Conservation (phyloP, 1,140 invertebrate genomes). For the Lasioglossum baleicum region DNA sequence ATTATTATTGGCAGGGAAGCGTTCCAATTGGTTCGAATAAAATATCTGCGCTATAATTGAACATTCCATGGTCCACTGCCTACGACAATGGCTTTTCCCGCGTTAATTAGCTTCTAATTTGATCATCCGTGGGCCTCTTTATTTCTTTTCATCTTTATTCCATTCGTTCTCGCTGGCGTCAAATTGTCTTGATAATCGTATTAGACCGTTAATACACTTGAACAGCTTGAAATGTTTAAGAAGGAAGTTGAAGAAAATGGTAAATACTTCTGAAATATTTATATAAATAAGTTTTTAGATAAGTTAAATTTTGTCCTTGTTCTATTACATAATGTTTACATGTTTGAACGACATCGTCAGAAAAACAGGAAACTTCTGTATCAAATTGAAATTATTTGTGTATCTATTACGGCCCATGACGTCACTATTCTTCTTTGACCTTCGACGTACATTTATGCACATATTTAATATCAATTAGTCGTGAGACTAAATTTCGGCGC, state of each 20-base stretch:
- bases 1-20: neutral
- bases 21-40: neutral
- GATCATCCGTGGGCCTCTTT: neutral
- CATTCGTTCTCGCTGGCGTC: neutral
- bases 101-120: neutral
- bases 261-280: too few species aligned
- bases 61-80: neutral
- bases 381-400: too few species aligned
- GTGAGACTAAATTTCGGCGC: too few species aligned
- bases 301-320: too few species aligned
- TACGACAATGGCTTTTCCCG: neutral
- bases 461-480: too few species aligned
- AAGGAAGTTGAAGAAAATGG: neutral
- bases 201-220: neutral
- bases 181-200: neutral
- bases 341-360: too few species aligned
- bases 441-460: too few species aligned
- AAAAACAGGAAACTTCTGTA: too few species aligned
- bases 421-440: too few species aligned
- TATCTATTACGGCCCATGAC: too few species aligned
- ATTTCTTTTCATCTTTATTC: neutral
- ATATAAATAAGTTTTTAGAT: too few species aligned
- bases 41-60: neutral
- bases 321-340: too few species aligned
- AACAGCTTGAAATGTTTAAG: neutral